Evolutionary conservation across 1,140 invertebrate species (phyloP).

Genomic region (Drosophila ambigua): DNA sequence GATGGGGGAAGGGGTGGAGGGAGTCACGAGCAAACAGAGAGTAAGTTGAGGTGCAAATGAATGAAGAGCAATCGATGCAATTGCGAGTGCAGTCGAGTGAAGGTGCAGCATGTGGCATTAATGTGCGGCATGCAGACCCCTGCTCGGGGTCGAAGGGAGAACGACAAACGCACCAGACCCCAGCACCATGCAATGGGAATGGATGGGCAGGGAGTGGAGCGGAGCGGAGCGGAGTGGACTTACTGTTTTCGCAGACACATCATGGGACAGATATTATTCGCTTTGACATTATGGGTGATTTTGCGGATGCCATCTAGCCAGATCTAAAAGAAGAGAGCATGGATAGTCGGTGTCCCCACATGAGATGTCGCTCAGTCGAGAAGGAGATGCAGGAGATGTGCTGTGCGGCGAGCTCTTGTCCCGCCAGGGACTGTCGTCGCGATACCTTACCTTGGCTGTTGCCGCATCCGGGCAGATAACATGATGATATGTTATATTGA

Average conservation of each 20-base stretch:
- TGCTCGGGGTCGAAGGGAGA: too few relatives aligned
- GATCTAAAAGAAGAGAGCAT: constrained; percentile 86
- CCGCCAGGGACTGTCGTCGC: neutral
- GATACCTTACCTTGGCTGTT: constrained; percentile 91
- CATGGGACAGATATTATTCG: constrained; percentile 99
- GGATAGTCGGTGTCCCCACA: constrained; percentile 77
- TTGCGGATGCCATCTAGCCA: constrained; percentile 97
- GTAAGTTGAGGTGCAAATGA: neutral
- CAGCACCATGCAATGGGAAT: neutral
- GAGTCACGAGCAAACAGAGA: constrained; percentile 30
- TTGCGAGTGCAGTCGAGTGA: constrained; percentile 48
- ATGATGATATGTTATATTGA: constrained; percentile 99
- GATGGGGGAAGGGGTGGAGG: constrained; percentile 17
- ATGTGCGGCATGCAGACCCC: constrained; percentile 16
- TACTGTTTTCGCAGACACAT: constrained; percentile 99
- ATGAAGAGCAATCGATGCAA: constrained; percentile 45
- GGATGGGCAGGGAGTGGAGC: neutral
- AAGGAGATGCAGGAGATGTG: constrained; percentile 9
- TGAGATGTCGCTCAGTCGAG: neutral
- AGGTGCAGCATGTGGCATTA: constrained; percentile 44
- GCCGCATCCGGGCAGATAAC: constrained; percentile 96
- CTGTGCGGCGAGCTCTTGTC: neutral
- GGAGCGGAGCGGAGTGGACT: constrained; percentile 84
- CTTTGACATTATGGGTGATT: constrained; percentile 99
- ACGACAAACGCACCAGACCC: neutral